Percentiles rank a stretch among this genome's conserved stretches.
phyloP scores from a whole-genome alignment of 2,888 invertebrate genomes.

The Ptychoptera albimana region DNA sequence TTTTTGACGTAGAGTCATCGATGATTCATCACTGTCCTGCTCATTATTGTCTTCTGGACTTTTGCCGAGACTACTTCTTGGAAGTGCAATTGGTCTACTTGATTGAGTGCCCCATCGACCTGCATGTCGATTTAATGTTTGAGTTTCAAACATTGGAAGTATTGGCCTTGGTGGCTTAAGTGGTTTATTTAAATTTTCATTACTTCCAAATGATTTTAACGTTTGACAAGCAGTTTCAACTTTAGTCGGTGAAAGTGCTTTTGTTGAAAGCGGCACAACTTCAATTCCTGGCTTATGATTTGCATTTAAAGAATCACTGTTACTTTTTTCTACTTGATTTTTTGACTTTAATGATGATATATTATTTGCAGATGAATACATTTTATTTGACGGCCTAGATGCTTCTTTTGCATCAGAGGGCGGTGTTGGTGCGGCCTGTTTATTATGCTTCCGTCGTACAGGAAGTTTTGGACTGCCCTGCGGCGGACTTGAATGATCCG shows the following conservation, averaged over 20 bases:
- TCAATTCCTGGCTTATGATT: background rate
- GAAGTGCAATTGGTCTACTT: conserved; percentile 34
- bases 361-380: background rate
- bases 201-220: conserved; percentile 15
- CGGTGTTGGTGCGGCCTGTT: conserved; percentile 55
- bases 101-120: conserved; percentile 11
- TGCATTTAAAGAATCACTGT: background rate
- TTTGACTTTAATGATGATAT: background rate
- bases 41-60: background rate
- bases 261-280: conserved; percentile 4
- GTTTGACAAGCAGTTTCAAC: conserved; percentile 1
- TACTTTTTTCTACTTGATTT: no score
- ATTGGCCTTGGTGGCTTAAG: conserved; percentile 49
- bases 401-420: conserved; percentile 22
- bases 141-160: conserved; percentile 22
- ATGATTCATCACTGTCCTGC: conserved; percentile 12
- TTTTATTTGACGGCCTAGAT: background rate
- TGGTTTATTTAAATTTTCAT: conserved; percentile 29
- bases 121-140: conserved; percentile 13
- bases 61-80: conserved; percentile 13
- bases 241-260: conserved; percentile 10
- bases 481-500: conserved; percentile 50
- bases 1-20: conserved; percentile 8
- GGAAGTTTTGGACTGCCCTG: conserved; percentile 61
- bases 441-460: conserved; percentile 53